Conservation (phyloP, 2,113 vertebrate species). For the Sander vitreus region DNA sequence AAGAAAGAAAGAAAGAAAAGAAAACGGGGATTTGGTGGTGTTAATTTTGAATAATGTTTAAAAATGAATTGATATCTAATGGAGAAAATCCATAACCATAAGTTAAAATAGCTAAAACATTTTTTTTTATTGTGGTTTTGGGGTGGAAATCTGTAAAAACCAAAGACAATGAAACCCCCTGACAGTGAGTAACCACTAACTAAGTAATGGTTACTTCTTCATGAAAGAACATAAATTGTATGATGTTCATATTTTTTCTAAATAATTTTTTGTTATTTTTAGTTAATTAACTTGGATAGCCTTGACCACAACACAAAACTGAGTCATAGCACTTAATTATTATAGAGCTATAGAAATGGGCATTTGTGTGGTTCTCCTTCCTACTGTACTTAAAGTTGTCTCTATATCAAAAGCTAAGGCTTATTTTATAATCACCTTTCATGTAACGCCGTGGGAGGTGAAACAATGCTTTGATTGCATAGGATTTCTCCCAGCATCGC, state of each 20-base stretch:
- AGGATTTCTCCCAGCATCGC: conserved; percentile 62
- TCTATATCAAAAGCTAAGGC: conserved; percentile 13
- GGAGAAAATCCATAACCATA: too few relatives aligned
- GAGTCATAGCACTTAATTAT: background rate
- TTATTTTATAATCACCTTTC: conserved; percentile 72
- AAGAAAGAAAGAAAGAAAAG: too few relatives aligned
- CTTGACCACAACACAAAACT: background rate
- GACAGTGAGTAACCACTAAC: background rate
- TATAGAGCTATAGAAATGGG: background rate
- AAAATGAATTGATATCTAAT: too few relatives aligned
- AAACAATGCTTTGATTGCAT: conserved; percentile 79
- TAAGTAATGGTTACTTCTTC: background rate
- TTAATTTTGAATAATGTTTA: too few relatives aligned
- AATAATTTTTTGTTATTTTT: too few relatives aligned
- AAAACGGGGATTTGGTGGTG: too few relatives aligned
- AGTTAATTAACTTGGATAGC: background rate
- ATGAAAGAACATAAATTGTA: background rate
- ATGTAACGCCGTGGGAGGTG: conserved; percentile 63
- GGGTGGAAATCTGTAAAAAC: too few relatives aligned
- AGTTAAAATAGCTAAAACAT: too few relatives aligned
- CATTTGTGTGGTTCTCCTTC: conserved; percentile 8
- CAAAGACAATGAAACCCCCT: too few relatives aligned
- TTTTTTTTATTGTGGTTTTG: too few relatives aligned
- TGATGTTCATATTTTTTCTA: background rate
- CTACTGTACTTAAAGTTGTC: conserved; percentile 28